A percentile compares a stretch with the other conserved stretches of the same genome.
Conservation (phyloP, 2,113 vertebrate genomes). For the Pelecanus crispus region DNA sequence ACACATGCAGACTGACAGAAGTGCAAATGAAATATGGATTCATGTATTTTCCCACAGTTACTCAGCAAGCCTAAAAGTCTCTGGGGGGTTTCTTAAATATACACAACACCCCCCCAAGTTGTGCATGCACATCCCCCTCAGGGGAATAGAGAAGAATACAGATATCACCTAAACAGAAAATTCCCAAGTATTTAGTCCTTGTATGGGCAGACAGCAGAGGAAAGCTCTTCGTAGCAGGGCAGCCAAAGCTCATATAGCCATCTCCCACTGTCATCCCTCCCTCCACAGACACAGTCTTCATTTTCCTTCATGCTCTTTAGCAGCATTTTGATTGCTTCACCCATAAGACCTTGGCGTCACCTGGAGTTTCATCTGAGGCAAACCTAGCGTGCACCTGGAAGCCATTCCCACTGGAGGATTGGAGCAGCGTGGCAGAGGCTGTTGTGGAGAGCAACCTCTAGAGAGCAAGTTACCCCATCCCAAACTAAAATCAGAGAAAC, state of each 20-base stretch:
- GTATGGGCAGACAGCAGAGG: neutral
- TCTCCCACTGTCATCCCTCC: neutral
- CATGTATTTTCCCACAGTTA: neutral
- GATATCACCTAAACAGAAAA: neutral
- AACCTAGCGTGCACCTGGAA: neutral
- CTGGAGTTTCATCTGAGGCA: neutral
- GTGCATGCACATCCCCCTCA: neutral
- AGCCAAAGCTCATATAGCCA: neutral
- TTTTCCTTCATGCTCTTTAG: neutral
- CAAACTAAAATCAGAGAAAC: neutral
- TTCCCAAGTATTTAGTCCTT: neutral
- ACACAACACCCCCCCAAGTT: rapidly evolving
- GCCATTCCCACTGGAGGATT: rapidly evolving
- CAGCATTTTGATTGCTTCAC: neutral
- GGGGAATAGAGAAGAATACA: neutral
- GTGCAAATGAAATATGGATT: neutral
- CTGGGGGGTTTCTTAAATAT: neutral
- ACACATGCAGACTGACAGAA: rapidly evolving
- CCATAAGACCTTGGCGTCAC: neutral
- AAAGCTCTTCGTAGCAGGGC: neutral
- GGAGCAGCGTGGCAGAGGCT: neutral
- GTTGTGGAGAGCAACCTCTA: neutral
- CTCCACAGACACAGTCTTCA: neutral
- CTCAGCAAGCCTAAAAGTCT: neutral
- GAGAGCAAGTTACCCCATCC: neutral